Percentiles rank a stretch among this genome's conserved stretches.
phyloP scores from a whole-genome alignment of 2,113 vertebrate species.

The Cyrtonyx montezumae region DNA sequence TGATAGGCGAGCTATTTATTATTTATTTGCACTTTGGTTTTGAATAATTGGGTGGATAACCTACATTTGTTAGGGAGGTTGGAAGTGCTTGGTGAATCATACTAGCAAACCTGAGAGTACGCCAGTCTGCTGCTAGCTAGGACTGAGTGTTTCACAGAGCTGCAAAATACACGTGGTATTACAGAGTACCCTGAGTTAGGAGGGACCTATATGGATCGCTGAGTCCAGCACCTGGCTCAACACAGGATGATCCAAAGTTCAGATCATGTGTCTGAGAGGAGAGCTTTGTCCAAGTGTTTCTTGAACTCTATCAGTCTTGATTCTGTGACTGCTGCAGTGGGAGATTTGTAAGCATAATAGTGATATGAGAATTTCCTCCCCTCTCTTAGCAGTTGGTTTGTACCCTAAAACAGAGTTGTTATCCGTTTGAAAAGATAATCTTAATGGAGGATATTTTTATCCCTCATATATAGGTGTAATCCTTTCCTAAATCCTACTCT shows the following conservation, averaged over 20 bases:
- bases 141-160: background rate
- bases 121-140: background rate
- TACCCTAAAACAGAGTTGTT: background rate
- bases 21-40: background rate
- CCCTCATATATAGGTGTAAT: background rate
- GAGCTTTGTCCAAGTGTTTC: background rate
- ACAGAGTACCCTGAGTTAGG: too few species aligned
- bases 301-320: background rate
- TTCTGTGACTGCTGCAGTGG: background rate
- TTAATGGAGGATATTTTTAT: conserved; percentile 13
- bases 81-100: background rate
- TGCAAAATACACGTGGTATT: background rate
- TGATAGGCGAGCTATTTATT: background rate
- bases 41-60: background rate
- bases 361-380: background rate
- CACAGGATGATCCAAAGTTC: too few species aligned
- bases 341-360: background rate
- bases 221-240: too few species aligned
- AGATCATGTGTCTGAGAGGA: background rate
- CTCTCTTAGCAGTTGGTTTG: background rate
- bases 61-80: background rate
- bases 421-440: conserved; percentile 1
- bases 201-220: too few species aligned
- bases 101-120: background rate
- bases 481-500: background rate